These are phyloP conservation scores for Meteorus cinctellus DNA, from an alignment of 2,888 invertebrate genomes.

Conservation along the genomic window DNA sequence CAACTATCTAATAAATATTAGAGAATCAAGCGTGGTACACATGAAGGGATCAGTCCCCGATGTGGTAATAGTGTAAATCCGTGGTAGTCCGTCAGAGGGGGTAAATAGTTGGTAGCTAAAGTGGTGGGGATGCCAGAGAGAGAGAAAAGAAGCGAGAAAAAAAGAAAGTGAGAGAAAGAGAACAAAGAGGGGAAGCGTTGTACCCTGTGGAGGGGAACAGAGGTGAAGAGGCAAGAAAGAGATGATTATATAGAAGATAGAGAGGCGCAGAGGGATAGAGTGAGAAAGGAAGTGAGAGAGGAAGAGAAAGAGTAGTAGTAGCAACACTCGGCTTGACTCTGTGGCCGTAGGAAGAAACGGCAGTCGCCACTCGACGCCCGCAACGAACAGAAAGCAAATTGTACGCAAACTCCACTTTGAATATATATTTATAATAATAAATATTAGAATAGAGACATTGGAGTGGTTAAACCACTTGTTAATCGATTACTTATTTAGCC, in stretches of 20 bases:
- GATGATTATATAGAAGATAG: slow-evolving; percentile 31
- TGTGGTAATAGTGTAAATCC: slow-evolving; percentile 32
- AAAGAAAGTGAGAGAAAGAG: slow-evolving; percentile 27
- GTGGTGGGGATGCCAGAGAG: slow-evolving; percentile 18
- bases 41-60: slow-evolving; percentile 24
- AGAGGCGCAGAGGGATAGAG: slow-evolving; percentile 21
- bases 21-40: slow-evolving; percentile 15
- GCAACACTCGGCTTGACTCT: slow-evolving; percentile 45
- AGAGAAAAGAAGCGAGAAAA: slow-evolving; percentile 26
- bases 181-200: slow-evolving; percentile 17
- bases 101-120: background rate
- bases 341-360: slow-evolving; percentile 49
- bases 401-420: slow-evolving; percentile 47
- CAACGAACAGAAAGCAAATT: slow-evolving; percentile 60
- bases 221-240: slow-evolving; percentile 29
- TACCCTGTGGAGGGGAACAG: slow-evolving; percentile 20
- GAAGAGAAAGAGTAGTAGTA: slow-evolving; percentile 49
- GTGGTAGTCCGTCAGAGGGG: slow-evolving; percentile 4
- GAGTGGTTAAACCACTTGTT: no score
- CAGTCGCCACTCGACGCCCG: slow-evolving; percentile 72
- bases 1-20: slow-evolving; percentile 28
- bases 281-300: background rate
- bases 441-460: background rate
- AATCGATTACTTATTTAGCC: no score
- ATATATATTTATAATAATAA: background rate